Conservation (phyloP, 2,888 invertebrate species). For the Epiblema foenella region DNA sequence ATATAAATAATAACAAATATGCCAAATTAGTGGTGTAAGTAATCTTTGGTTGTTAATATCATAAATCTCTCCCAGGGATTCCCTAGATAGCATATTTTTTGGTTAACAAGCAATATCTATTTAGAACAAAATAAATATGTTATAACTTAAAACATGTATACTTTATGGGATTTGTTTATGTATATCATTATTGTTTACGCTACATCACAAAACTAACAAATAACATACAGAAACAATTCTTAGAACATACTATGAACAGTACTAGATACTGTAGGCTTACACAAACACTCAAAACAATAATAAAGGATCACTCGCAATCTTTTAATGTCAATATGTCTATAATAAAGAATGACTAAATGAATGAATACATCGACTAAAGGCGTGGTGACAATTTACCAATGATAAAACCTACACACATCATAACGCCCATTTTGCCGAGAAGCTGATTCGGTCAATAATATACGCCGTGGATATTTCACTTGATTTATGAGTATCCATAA, state of each 20-base stretch:
- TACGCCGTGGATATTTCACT: neutral
- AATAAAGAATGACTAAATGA: conserved; percentile 43
- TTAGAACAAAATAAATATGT: neutral
- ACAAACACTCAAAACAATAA: neutral
- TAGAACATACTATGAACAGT: neutral
- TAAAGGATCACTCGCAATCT: conserved; percentile 5
- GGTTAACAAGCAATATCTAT: neutral
- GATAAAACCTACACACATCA: conserved; percentile 69
- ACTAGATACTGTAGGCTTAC: neutral
- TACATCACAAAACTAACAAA: neutral
- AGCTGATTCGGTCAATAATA: conserved; percentile 31
- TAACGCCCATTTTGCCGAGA: conserved; percentile 73
- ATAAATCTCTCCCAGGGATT: conserved; percentile 21
- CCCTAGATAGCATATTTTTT: neutral
- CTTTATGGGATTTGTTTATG: neutral
- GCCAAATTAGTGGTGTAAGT: neutral
- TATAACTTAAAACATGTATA: neutral
- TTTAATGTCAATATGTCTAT: neutral
- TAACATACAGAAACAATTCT: conserved; percentile 7
- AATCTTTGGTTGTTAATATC: neutral
- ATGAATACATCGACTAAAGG: conserved; percentile 47
- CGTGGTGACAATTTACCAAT: conserved; percentile 64
- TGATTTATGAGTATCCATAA: neutral
- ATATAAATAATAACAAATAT: no score
- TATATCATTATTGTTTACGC: conserved; percentile 11